These are phyloP conservation scores for Prorops nasuta DNA, from an alignment of 1,140 invertebrate species.

Conservation along the genomic window DNA sequence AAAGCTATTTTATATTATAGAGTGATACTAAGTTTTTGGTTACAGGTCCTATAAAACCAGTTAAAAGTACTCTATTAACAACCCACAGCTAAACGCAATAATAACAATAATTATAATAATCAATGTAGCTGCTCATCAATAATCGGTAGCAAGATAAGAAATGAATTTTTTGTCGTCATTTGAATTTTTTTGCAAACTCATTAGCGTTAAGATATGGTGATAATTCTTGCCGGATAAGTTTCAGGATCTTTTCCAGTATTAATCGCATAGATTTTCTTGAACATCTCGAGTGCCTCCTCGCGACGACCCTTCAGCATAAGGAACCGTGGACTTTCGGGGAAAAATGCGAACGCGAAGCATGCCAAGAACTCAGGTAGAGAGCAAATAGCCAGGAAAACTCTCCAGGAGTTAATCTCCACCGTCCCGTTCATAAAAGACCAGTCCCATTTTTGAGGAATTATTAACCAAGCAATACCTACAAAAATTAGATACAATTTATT, in stretches of 20 bases:
- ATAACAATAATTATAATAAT: no score
- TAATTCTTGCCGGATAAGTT: slow-evolving; percentile 44
- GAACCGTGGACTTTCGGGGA: slow-evolving; percentile 74
- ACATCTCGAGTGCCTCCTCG: slow-evolving; percentile 58
- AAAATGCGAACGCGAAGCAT: slow-evolving; percentile 59
- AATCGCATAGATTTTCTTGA: slow-evolving; percentile 58
- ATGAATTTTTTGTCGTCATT: no score
- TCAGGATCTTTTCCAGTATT: slow-evolving; percentile 55
- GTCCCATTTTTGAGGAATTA: slow-evolving; percentile 61
- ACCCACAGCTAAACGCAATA: no score
- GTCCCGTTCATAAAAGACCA: slow-evolving; percentile 35
- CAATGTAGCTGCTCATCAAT: no score
- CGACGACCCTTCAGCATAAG: slow-evolving; percentile 58
- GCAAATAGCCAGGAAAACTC: slow-evolving; percentile 65
- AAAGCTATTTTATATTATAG: no score
- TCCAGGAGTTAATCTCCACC: slow-evolving; percentile 62
- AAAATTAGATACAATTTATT: background rate
- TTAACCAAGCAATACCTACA: slow-evolving; percentile 66
- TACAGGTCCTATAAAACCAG: no score
- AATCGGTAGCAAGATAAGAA: no score
- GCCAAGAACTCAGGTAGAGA: slow-evolving; percentile 64
- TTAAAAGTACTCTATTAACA: no score
- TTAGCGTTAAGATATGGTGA: no score
- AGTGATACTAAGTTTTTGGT: no score
- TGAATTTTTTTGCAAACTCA: no score